Percentiles rank a stretch among this genome's conserved stretches.
phyloP scores from a whole-genome alignment of 2,797 vertebrate genomes.

The Pagetopsis macropterus region DNA sequence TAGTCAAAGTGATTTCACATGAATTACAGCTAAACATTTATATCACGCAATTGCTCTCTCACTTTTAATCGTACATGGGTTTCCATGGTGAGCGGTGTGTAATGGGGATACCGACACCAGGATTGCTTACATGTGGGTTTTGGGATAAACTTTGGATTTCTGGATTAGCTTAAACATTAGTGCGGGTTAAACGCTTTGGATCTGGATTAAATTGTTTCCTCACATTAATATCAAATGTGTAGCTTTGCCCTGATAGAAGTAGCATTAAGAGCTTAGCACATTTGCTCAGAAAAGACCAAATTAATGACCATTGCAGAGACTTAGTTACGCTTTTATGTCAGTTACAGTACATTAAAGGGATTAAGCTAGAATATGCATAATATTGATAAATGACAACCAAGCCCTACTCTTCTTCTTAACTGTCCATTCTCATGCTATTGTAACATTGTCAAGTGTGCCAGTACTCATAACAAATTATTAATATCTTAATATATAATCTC shows the following conservation, averaged over 20 bases:
- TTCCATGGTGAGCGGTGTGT: slow-evolving; percentile 31
- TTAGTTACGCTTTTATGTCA: slow-evolving; percentile 34
- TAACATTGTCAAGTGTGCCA: neutral
- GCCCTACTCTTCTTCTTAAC: slow-evolving; percentile 10
- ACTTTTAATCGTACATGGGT: slow-evolving; percentile 46
- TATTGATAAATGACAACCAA: slow-evolving; percentile 50
- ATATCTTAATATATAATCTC: neutral
- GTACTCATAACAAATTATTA: neutral
- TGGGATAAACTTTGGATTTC: slow-evolving; percentile 74
- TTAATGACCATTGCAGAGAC: slow-evolving; percentile 56
- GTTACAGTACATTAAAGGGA: slow-evolving; percentile 65
- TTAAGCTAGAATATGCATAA: slow-evolving; percentile 55
- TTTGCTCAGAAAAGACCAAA: slow-evolving; percentile 62
- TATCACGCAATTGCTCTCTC: slow-evolving; percentile 29
- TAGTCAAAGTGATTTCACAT: slow-evolving; percentile 55
- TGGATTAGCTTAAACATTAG: slow-evolving; percentile 79
- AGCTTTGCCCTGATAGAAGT: slow-evolving; percentile 62
- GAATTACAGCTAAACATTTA: slow-evolving; percentile 58
- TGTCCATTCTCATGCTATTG: neutral
- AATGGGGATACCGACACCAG: slow-evolving; percentile 27
- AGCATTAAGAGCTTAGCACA: slow-evolving; percentile 77
- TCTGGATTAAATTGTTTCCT: slow-evolving; percentile 76
- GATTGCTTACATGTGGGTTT: slow-evolving; percentile 76
- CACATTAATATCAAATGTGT: slow-evolving; percentile 71
- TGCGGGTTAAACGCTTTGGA: slow-evolving; percentile 69